These are phyloP conservation scores for Neodon shergylaensis DNA, from an alignment of 2,113 vertebrate genomes.

Conservation along the genomic window DNA sequence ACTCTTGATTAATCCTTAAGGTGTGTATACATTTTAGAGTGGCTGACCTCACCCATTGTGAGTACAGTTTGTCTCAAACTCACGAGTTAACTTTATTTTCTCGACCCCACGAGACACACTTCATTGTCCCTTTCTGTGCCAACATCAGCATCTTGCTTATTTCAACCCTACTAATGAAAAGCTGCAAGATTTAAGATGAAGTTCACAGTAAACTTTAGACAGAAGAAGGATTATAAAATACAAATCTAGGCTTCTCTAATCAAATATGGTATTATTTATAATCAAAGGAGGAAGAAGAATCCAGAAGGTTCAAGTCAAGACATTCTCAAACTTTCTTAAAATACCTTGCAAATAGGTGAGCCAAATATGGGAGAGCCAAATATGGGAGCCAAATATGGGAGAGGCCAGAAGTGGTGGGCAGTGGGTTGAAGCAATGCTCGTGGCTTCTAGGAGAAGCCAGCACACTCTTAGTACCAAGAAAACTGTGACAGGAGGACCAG, in stretches of 20 bases:
- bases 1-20: not conserved
- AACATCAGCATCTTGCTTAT: constrained; percentile 13
- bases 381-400: too few species aligned
- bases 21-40: not conserved
- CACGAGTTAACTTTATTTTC: constrained; percentile 41
- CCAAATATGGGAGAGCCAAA: not conserved
- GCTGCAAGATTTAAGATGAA: constrained; percentile 58
- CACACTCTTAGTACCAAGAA: not conserved
- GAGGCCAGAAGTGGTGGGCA: not conserved
- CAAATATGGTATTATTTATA: not conserved
- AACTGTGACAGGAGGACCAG: not conserved
- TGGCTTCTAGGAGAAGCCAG: not conserved
- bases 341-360: not conserved
- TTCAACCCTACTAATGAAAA: constrained; percentile 46
- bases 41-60: not conserved
- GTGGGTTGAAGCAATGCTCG: not conserved
- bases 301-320: not conserved
- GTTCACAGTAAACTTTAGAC: constrained; percentile 30
- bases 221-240: constrained; percentile 5
- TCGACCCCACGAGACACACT: not conserved
- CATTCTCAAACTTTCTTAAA: constrained; percentile 19
- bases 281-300: not conserved
- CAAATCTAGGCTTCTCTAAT: constrained; percentile 28
- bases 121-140: constrained; percentile 30
- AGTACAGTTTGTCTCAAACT: not conserved